Base-by-base conservation (phyloP, 2,888 invertebrate genomes). In the Drosophila mettleri region DNA sequence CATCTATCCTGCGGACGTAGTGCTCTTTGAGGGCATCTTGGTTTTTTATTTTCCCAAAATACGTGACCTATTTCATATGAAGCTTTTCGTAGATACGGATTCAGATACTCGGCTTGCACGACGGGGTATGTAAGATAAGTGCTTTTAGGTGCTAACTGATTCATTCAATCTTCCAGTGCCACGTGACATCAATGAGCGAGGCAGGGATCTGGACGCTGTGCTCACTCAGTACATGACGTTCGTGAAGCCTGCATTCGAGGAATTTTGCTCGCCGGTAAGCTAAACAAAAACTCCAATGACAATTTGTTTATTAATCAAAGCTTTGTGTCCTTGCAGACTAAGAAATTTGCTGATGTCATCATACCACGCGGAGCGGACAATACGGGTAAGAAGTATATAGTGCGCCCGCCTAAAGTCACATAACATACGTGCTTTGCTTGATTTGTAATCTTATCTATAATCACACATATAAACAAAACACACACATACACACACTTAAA, bases 201-300 rank as follows among this genome's bases (percentile, higher is more conserved):
- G 98, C 1, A 93, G 99, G 39, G 97, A 98, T 91, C 93, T 99
- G 90, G 98, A 99, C 89, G 96, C 97, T 85, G 98, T 99, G 10
- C 94, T 99, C 31, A 96, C 96, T 89, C 99, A 99, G 91, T 99
- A 99, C 92, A 98, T 98, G 95, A 97, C 96, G 89, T 98, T 96
- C 91, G 99, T 99, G 2, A 99, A 99, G 92, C 99, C 99, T n/a
- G 99, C 99, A 3, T 99, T 99, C 92, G 99, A 99, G 92, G 99
- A 99, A 93, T 99, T 99, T 93, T 99, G 99, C 91, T 94, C 98
- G 81, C 99, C 99, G 72, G 98, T 98, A 93, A 95, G 8, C 22
- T 3, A 7, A n/a, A 1, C 18, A 12, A 14, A 16, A 7, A 16
- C 0, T 36, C 7, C 4, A n/a, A n/a, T n/a, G n/a, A n/a, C n/a